Base-by-base conservation (phyloP, 2,888 invertebrate genomes). In the Eupeodes latifasciatus region DNA sequence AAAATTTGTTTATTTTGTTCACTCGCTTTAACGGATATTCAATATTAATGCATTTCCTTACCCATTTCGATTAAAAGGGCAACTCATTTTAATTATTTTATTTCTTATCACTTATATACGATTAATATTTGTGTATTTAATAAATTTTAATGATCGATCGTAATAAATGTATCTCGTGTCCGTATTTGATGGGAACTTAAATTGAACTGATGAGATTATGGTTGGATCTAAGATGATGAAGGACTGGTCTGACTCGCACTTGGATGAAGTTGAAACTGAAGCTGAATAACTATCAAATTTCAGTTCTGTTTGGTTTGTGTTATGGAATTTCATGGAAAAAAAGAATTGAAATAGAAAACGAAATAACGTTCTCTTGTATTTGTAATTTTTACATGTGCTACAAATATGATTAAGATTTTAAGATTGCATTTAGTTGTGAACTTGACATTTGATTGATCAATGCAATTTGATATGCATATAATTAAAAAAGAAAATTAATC, bases 71-170 rank as follows among this genome's bases (percentile, higher is more conserved):
- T 55, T 55, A 79, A 78, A 90, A 81, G 90, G 57, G 90, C 91
- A 55, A 80, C 90, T 62, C 81, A 76, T 88, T 94, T 95, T 44
- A 95, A 95, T 34, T 16, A 36, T 96, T 95, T 27, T n/a, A 62
- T 3, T 34, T 64, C 57, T 71, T 79, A 5, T 57, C 61, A 14
- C 62, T 75, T 9, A 10, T 36, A 11, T n/a, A 44, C 5, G 5
- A 47, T 10, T 14, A n/a, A 19, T 5, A 34, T 34, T 47, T 47
- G 3, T 27, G 27, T 27, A 27, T 27, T 27, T 2, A 27, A 27
- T 27, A 27, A 47, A 40, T 7, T n/a, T 49, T 3, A 2, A 12
- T 12, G 61, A 78, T 80, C 57, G 59, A 71, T 89, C 19, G 27
- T 51, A 27, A 44, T 76, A 66, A 77, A 40, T 40, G 6, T 40